A percentile compares a stretch with the other conserved stretches of the same genome.
Conservation (phyloP, 1,140 invertebrate species). For the Cotesia glomerata region DNA sequence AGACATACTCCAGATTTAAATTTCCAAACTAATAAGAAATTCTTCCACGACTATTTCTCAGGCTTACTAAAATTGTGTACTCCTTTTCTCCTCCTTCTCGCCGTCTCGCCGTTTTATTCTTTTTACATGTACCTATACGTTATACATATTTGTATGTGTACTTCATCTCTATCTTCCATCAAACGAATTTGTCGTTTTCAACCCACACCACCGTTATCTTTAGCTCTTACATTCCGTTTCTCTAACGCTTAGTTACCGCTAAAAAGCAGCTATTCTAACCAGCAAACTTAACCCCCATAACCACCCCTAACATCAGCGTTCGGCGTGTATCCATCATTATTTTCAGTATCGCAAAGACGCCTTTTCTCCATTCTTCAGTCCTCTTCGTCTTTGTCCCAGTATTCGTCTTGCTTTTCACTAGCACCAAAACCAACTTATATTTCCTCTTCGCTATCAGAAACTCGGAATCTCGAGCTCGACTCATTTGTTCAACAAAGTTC, state of each 20-base stretch:
- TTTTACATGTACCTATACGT: too few species aligned
- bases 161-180: conserved; percentile 17
- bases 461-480: conserved; percentile 23
- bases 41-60: conserved; percentile 51
- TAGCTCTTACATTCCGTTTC: conserved; percentile 16
- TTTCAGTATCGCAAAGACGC: conserved; percentile 22
- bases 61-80: background rate
- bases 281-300: too few species aligned
- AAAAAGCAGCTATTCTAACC: conserved; percentile 13
- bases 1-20: conserved; percentile 45
- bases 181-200: conserved; percentile 36
- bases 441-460: conserved; percentile 34
- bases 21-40: conserved; percentile 56
- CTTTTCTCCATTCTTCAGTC: conserved; percentile 10
- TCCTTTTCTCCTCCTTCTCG: too few species aligned
- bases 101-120: too few species aligned
- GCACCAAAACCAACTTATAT: conserved; percentile 41
- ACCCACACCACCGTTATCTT: conserved; percentile 17
- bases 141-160: too few species aligned
- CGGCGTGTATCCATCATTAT: conserved; percentile 17
- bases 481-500: conserved; percentile 43
- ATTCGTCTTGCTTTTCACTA: conserved; percentile 27
- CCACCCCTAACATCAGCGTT: conserved; percentile 13
- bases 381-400: background rate
- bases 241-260: background rate